These are phyloP conservation scores for Bos javanicus DNA, from an alignment of 2,113 vertebrate species.

Conservation along the genomic window DNA sequence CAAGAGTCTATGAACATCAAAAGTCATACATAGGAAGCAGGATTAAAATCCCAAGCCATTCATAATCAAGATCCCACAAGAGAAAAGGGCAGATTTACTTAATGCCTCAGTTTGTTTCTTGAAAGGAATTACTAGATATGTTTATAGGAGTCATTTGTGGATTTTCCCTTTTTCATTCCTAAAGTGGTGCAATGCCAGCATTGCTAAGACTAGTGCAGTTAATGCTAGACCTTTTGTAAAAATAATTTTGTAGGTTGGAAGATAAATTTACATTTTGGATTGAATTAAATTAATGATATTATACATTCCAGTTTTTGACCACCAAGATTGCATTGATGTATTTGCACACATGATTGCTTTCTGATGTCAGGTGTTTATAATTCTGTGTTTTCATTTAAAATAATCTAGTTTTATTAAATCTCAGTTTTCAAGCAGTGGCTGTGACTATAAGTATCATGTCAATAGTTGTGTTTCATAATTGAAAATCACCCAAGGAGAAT, in stretches of 20 bases:
- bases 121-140: neutral
- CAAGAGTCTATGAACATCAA: neutral
- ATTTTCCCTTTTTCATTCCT: neutral
- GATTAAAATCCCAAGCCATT: neutral
- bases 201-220: neutral
- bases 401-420: neutral
- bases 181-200: neutral
- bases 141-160: neutral
- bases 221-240: neutral
- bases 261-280: neutral
- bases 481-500: neutral
- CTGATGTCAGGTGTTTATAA: neutral
- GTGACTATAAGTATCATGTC: neutral
- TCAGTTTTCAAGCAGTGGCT: neutral
- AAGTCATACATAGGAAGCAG: neutral
- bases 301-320: neutral
- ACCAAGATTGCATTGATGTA: neutral
- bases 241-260: neutral
- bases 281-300: neutral
- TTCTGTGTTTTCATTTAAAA: neutral
- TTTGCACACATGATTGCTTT: neutral
- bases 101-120: neutral
- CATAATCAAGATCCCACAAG: neutral
- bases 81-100: neutral
- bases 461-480: neutral